Conservation (phyloP, 2,888 invertebrate species). For the Euclidia mi region DNA sequence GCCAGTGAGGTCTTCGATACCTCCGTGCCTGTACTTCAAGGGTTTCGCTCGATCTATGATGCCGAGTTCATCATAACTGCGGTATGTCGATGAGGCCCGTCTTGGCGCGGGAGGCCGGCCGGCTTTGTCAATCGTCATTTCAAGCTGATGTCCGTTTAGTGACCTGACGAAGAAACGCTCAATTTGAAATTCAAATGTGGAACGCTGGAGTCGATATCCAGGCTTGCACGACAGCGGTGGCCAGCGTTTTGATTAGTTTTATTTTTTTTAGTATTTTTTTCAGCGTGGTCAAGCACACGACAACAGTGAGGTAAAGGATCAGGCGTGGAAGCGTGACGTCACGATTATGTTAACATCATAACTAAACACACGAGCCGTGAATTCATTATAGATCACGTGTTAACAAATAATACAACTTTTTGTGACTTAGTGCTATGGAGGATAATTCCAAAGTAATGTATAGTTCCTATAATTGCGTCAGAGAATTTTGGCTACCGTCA, state of each 20-base stretch:
- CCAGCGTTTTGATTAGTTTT: too few species aligned
- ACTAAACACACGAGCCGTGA: conserved; percentile 36
- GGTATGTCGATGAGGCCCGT: conserved; percentile 82
- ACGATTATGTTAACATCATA: conserved; percentile 48
- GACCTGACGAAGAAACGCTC: conserved; percentile 80
- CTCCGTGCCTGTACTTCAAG: conserved; percentile 80
- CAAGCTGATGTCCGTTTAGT: conserved; percentile 60
- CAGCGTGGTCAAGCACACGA: conserved; percentile 36
- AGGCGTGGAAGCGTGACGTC: conserved; percentile 36
- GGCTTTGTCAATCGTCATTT: conserved; percentile 85
- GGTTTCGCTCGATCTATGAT: conserved; percentile 78
- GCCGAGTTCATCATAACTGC: conserved; percentile 86
- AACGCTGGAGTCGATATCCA: conserved; percentile 54
- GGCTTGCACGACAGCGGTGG: conserved; percentile 67
- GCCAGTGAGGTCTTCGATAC: conserved; percentile 81
- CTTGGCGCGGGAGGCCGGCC: conserved; percentile 84
- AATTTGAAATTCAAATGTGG: conserved; percentile 60
- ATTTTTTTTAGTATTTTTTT: too few species aligned
- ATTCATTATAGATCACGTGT: conserved; percentile 38
- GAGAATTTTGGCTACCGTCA: too few species aligned
- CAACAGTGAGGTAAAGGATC: conserved; percentile 32
- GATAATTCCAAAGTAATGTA: background rate
- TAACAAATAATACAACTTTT: conserved; percentile 23
- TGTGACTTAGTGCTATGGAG: conserved; percentile 7
- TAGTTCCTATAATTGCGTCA: too few species aligned